These are phyloP conservation scores for Parazoanthus atlanticus DNA, from an alignment of 92 coral and sea anemone species.

Conservation along the genomic window DNA sequence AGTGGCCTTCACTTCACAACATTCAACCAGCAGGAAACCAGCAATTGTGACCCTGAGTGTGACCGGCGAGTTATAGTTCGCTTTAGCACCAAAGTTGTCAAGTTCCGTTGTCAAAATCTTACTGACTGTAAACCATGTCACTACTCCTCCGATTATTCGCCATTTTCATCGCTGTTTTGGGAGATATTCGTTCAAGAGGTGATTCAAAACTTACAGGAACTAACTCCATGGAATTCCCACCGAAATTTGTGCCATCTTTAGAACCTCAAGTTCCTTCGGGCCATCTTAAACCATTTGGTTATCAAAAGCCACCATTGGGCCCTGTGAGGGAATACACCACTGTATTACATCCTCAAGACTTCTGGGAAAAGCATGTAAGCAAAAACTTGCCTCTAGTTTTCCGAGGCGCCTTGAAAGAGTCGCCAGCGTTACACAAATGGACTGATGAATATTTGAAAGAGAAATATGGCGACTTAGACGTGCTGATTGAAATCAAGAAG, in stretches of 20 bases:
- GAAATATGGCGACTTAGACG: slow-evolving; percentile 90
- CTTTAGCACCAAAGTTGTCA: not conserved
- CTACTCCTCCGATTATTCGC: not conserved
- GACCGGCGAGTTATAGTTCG: not conserved
- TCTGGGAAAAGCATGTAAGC: slow-evolving; percentile 89
- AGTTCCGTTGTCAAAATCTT: too few species aligned
- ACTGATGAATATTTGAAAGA: slow-evolving; percentile 76
- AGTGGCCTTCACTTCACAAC: not conserved
- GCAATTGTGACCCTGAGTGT: too few species aligned
- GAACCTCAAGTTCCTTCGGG: slow-evolving; percentile 70
- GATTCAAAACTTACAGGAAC: not conserved
- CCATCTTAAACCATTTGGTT: slow-evolving; percentile 87
- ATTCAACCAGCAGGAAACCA: not conserved
- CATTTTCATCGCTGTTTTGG: slow-evolving; percentile 1
- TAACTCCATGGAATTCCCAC: slow-evolving; percentile 78
- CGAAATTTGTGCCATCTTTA: slow-evolving; percentile 68
- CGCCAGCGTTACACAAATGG: slow-evolving; percentile 86
- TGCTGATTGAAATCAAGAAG: slow-evolving; percentile 82
- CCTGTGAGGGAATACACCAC: slow-evolving; percentile 82
- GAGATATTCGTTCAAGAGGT: not conserved
- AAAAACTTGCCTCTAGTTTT: slow-evolving; percentile 83
- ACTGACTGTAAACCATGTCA: not conserved
- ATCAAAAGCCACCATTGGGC: slow-evolving; percentile 84
- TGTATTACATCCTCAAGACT: slow-evolving; percentile 82
- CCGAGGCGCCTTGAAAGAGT: slow-evolving; percentile 76